phyloP scores from a whole-genome alignment of 2,888 invertebrate genomes.

The Heteropelma amictum region DNA sequence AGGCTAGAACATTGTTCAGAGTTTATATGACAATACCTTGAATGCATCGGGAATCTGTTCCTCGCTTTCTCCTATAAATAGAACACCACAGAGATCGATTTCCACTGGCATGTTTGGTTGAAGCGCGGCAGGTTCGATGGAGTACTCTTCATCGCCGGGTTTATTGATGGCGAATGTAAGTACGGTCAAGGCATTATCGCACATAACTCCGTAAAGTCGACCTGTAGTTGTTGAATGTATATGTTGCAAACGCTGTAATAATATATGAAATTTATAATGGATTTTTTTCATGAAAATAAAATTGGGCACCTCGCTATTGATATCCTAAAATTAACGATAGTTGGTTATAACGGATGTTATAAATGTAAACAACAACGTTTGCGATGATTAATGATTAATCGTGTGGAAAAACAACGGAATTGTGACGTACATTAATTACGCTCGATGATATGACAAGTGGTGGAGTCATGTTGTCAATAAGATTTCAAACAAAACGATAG shows the following conservation, averaged over 20 bases:
- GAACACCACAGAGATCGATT: slow-evolving; percentile 87
- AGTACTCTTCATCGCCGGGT: slow-evolving; percentile 78
- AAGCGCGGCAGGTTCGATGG: slow-evolving; percentile 78
- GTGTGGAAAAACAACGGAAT: no score
- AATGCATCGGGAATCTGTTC: slow-evolving; percentile 81
- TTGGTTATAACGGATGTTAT: background rate
- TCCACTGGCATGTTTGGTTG: slow-evolving; percentile 86
- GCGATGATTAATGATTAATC: slow-evolving; percentile 15
- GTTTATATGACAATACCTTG: slow-evolving; percentile 81
- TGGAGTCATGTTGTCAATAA: slow-evolving; percentile 49
- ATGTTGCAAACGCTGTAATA: slow-evolving; percentile 83
- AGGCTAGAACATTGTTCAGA: background rate
- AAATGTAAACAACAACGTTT: background rate
- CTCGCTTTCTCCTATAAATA: slow-evolving; percentile 83
- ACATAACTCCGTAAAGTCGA: slow-evolving; percentile 87
- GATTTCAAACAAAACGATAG: slow-evolving; percentile 10
- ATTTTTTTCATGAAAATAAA: no score
- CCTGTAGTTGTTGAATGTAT: slow-evolving; percentile 83
- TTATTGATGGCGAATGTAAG: slow-evolving; percentile 84
- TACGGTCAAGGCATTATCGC: slow-evolving; percentile 85
- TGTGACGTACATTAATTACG: slow-evolving; percentile 48
- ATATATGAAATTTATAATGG: background rate
- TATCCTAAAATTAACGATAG: no score
- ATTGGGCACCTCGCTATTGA: no score
- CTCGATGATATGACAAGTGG: slow-evolving; percentile 49